A percentile compares a stretch with the other conserved stretches of the same genome.
Conservation (phyloP, 2,113 vertebrate species). For the Charina bottae region DNA sequence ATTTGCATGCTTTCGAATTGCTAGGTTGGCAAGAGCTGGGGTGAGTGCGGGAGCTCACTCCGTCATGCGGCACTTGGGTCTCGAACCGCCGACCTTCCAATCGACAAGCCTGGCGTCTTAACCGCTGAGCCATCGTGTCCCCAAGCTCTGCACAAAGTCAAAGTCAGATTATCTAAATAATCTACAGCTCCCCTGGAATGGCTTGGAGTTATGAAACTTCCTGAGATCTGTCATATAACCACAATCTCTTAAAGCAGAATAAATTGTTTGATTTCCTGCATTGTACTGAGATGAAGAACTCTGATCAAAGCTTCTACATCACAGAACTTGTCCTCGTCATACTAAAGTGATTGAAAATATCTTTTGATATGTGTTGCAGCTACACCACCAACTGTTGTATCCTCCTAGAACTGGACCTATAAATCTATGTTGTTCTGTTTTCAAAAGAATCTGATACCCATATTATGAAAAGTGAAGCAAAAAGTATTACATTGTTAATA, state of each 20-base stretch:
- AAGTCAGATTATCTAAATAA: neutral
- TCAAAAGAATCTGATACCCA: neutral
- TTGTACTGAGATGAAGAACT: neutral
- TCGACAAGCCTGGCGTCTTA: too few species aligned
- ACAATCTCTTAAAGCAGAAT: neutral
- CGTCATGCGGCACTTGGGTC: too few species aligned
- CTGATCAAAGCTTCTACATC: neutral
- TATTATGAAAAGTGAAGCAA: neutral
- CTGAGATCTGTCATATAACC: neutral
- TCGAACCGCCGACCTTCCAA: too few species aligned
- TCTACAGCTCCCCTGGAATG: neutral
- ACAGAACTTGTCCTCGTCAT: accelerated
- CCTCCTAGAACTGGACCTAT: neutral
- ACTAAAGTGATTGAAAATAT: neutral
- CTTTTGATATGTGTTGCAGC: neutral
- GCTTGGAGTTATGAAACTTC: neutral
- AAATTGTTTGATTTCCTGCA: neutral
- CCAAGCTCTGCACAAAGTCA: too few species aligned
- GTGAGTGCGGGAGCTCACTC: too few species aligned
- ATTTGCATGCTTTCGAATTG: too few species aligned
- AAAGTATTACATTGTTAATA: neutral
- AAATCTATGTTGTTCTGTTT: neutral
- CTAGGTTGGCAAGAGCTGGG: too few species aligned
- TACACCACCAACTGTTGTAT: neutral
- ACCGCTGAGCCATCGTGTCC: too few species aligned